A percentile compares a stretch with the other conserved stretches of the same genome.
Conservation (phyloP, 2,888 invertebrate species). For the Ormia ochracea region DNA sequence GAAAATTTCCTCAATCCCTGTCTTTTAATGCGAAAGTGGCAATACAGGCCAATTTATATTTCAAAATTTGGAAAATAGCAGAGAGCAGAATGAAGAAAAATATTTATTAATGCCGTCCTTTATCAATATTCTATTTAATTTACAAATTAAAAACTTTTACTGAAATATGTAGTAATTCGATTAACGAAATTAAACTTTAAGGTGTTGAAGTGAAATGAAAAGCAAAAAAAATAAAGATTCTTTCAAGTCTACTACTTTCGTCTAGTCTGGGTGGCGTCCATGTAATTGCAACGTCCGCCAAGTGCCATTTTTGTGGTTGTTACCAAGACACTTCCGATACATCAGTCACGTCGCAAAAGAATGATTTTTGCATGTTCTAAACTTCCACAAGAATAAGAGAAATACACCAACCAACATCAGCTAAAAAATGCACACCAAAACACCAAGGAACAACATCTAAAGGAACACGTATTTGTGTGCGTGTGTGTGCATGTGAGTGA, state of each 20-base stretch:
- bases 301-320: slow-evolving; percentile 58
- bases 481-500: too few species aligned
- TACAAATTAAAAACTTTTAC: not conserved
- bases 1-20: too few species aligned
- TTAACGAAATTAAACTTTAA: slow-evolving; percentile 37
- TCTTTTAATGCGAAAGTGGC: too few species aligned
- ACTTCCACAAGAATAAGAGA: slow-evolving; percentile 35
- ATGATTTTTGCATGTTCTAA: slow-evolving; percentile 61
- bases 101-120: too few species aligned
- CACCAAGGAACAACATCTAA: slow-evolving; percentile 11
- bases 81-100: too few species aligned
- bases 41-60: too few species aligned
- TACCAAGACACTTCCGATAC: slow-evolving; percentile 61
- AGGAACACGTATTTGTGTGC: slow-evolving; percentile 1
- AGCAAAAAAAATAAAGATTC: slow-evolving; percentile 49
- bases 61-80: too few species aligned
- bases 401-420: slow-evolving; percentile 16
- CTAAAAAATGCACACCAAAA: not conserved
- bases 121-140: too few species aligned
- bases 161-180: slow-evolving; percentile 14
- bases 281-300: slow-evolving; percentile 65
- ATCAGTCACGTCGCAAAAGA: slow-evolving; percentile 58
- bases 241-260: slow-evolving; percentile 60
- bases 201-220: slow-evolving; percentile 47
- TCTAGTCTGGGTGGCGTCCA: slow-evolving; percentile 67